phyloP scores from a whole-genome alignment of 2,113 vertebrate genomes.

The Puma concolor region DNA sequence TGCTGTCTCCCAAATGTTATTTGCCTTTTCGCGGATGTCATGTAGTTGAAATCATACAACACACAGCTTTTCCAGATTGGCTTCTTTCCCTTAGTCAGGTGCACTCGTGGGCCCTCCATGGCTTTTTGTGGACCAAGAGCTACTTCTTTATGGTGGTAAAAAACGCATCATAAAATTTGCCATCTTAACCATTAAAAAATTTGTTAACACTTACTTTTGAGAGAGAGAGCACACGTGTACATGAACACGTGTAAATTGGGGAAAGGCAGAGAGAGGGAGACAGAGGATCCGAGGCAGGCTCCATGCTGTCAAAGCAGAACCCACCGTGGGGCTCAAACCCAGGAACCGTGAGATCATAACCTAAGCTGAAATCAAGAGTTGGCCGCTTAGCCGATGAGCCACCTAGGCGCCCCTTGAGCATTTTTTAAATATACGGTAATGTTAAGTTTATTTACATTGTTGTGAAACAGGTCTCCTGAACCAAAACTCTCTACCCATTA shows the following conservation, averaged over 20 bases:
- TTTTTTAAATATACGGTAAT: not conserved
- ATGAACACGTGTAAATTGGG: too few species aligned
- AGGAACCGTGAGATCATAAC: too few species aligned
- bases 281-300: too few species aligned
- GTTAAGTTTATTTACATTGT: not conserved
- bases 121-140: not conserved
- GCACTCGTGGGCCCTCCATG: not conserved
- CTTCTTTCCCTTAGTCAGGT: not conserved
- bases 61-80: not conserved
- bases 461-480: not conserved
- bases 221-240: too few species aligned
- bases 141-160: not conserved
- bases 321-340: too few species aligned
- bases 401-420: too few species aligned
- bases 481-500: not conserved
- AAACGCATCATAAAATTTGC: not conserved
- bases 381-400: too few species aligned
- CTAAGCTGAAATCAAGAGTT: too few species aligned
- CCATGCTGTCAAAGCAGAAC: too few species aligned
- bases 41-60: not conserved
- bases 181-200: not conserved
- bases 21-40: not conserved
- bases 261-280: too few species aligned
- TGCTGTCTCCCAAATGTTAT: not conserved
- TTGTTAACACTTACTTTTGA: too few species aligned